These are phyloP conservation scores for Hyphantria cunea DNA, from an alignment of 1,140 invertebrate species.

Conservation along the genomic window DNA sequence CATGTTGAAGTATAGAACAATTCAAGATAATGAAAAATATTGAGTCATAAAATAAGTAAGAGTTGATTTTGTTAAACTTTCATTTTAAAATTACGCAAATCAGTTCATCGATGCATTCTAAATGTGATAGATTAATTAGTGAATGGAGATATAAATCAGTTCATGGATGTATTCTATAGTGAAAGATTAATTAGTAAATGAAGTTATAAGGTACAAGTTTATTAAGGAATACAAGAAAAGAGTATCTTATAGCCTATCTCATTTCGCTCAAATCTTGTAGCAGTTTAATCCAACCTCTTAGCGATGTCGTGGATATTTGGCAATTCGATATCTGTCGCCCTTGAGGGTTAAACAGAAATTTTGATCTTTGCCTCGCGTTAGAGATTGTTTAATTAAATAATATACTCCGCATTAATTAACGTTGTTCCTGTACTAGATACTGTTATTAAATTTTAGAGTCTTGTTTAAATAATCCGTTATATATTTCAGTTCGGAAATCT, in stretches of 20 bases:
- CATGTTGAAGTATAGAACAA: too few relatives aligned
- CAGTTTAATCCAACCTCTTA: constrained; percentile 33
- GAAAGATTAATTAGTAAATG: not conserved
- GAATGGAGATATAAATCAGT: not conserved
- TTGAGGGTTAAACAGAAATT: constrained; percentile 35
- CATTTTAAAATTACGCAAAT: not conserved
- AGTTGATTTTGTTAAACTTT: too few relatives aligned
- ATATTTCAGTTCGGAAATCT: constrained; percentile 1
- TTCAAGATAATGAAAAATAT: too few relatives aligned
- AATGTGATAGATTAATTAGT: constrained; percentile 3
- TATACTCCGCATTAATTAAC: constrained; percentile 36
- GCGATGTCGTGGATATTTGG: constrained; percentile 34
- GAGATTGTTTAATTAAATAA: constrained; percentile 46
- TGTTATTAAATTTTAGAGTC: constrained; percentile 32
- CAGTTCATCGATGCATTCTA: not conserved
- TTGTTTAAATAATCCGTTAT: constrained; percentile 4
- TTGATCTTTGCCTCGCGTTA: constrained; percentile 45
- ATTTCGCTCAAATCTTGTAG: constrained; percentile 32
- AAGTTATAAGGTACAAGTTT: constrained; percentile 15
- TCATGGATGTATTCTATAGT: constrained; percentile 3
- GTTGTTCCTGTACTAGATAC: constrained; percentile 31
- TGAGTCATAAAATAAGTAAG: too few relatives aligned
- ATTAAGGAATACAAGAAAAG: constrained; percentile 28
- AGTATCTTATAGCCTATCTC: constrained; percentile 24
- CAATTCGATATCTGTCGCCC: constrained; percentile 40